phyloP scores from a whole-genome alignment of 1,140 invertebrate genomes.

The Acromyrmex echinatior region DNA sequence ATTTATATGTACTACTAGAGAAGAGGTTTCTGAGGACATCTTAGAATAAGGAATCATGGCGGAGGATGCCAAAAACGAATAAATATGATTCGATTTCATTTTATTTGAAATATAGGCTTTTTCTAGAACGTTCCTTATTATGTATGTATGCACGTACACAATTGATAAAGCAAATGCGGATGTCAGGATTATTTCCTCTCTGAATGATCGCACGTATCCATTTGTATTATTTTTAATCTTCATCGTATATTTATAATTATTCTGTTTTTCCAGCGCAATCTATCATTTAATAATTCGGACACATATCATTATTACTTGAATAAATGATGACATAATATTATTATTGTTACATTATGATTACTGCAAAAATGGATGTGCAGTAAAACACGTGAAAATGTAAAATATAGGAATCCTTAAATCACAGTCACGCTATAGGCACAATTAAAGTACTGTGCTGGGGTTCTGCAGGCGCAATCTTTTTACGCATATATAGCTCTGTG shows the following conservation, averaged over 20 bases:
- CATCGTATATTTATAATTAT: background rate
- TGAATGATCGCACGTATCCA: constrained; percentile 10
- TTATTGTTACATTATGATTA: constrained; percentile 19
- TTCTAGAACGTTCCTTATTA: background rate
- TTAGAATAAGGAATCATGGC: constrained; percentile 47
- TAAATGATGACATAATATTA: constrained; percentile 36
- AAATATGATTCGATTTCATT: constrained; percentile 47
- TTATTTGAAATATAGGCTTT: constrained; percentile 7
- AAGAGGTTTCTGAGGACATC: constrained; percentile 37
- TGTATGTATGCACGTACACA: background rate
- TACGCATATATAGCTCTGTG: background rate
- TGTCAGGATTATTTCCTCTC: background rate
- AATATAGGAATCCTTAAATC: constrained; percentile 42
- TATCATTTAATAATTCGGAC: constrained; percentile 24
- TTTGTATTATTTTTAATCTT: constrained; percentile 28
- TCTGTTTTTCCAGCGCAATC: constrained; percentile 17
- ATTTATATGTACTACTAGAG: constrained; percentile 42
- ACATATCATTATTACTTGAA: background rate
- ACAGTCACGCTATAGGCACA: background rate
- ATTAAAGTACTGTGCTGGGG: constrained; percentile 34
- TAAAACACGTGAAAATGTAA: background rate
- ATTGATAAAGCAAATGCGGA: constrained; percentile 19
- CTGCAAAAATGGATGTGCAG: background rate
- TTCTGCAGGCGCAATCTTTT: constrained; percentile 28
- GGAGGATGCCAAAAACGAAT: constrained; percentile 20